A percentile compares a stretch with the other conserved stretches of the same genome.
Evolutionary conservation across 1,140 invertebrate species (phyloP).

Genomic region (Samia ricini): DNA sequence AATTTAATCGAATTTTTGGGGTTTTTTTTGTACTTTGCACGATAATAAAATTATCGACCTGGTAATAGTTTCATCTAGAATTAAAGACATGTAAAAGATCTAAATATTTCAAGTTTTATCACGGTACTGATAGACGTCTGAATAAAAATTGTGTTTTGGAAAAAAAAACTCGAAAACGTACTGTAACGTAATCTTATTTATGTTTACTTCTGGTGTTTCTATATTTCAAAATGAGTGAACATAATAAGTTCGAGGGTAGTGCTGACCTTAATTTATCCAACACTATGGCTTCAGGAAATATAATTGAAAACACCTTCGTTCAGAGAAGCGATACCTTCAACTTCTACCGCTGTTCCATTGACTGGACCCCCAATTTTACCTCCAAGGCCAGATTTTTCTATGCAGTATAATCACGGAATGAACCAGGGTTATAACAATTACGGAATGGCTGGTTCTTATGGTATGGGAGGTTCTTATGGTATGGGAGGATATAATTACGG

Average conservation of each 20-base stretch:
- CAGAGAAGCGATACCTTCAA: conserved; percentile 45
- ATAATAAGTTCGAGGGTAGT: conserved; percentile 21
- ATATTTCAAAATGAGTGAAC: conserved; percentile 8
- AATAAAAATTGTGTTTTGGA: neutral
- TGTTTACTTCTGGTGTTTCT: neutral
- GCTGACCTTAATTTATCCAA: conserved; percentile 51
- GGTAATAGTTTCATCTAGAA: neutral
- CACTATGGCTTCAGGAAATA: conserved; percentile 23
- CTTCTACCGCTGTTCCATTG: conserved; percentile 23
- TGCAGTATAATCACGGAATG: conserved; percentile 42
- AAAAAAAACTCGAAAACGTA: neutral
- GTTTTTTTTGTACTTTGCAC: no score
- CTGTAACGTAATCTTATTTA: neutral
- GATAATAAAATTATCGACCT: no score
- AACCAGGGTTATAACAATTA: conserved; percentile 39
- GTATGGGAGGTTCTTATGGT: conserved; percentile 25
- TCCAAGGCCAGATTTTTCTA: conserved; percentile 48
- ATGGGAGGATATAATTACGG: conserved; percentile 43
- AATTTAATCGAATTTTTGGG: no score
- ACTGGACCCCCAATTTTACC: conserved; percentile 47
- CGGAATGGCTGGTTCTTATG: conserved; percentile 17
- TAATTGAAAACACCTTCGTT: conserved; percentile 37
- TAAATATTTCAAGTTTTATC: neutral
- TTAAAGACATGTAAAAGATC: neutral
- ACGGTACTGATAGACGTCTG: neutral